phyloP scores from a whole-genome alignment of 2,888 invertebrate genomes.

The Anthrax anthrax region DNA sequence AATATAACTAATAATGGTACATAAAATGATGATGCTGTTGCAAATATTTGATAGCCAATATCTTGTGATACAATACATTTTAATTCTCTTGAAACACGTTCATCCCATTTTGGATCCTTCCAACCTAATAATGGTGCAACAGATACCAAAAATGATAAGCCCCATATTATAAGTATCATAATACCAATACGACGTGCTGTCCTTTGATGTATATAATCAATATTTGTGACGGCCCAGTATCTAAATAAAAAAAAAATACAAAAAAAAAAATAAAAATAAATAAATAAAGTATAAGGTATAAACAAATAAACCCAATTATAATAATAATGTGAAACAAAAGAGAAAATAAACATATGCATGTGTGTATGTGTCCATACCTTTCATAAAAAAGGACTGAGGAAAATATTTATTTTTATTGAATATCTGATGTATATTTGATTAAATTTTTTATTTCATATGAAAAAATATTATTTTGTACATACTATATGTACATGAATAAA shows the following conservation, averaged over 20 bases:
- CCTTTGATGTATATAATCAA: constrained; percentile 80
- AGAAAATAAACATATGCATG: too few species aligned
- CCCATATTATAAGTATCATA: constrained; percentile 76
- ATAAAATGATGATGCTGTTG: constrained; percentile 83
- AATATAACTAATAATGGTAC: constrained; percentile 77
- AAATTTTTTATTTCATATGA: too few species aligned
- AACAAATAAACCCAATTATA: too few species aligned
- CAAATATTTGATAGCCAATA: constrained; percentile 72
- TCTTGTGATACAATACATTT: constrained; percentile 75
- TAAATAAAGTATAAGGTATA: too few species aligned
- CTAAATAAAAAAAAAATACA: constrained; percentile 23
- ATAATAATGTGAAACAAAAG: too few species aligned
- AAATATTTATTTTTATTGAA: too few species aligned
- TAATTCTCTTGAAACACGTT: constrained; percentile 45
- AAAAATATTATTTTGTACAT: too few species aligned
- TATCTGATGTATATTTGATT: too few species aligned
- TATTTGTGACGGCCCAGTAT: constrained; percentile 97
- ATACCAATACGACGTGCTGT: constrained; percentile 60
- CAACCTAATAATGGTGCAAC: constrained; percentile 78
- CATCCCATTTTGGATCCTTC: constrained; percentile 50
- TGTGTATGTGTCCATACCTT: too few species aligned
- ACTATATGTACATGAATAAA: too few species aligned
- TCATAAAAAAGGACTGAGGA: too few species aligned
- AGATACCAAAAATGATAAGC: constrained; percentile 67
- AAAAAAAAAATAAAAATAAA: too few species aligned